Conservation (phyloP, 2,113 vertebrate genomes). For the Sciurus niger region DNA sequence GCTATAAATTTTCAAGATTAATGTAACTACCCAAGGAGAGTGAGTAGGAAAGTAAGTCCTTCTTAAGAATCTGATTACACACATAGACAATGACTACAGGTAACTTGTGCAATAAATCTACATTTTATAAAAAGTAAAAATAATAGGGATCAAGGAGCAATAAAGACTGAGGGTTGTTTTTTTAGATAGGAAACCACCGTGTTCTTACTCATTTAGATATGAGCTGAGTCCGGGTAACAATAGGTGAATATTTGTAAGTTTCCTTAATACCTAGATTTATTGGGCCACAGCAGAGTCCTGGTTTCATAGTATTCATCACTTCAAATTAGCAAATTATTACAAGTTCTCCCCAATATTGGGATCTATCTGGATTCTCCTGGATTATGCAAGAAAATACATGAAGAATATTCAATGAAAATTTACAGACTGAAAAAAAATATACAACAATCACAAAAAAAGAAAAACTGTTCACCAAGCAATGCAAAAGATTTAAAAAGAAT, state of each 20-base stretch:
- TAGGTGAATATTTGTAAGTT: not conserved
- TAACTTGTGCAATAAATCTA: not conserved
- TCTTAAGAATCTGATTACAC: not conserved
- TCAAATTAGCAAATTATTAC: not conserved
- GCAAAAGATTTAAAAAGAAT: not conserved
- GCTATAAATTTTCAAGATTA: constrained; percentile 35
- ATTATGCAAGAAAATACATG: constrained; percentile 24
- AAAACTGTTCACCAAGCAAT: not conserved
- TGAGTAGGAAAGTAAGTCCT: not conserved
- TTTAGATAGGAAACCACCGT: not conserved
- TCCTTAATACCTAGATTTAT: not conserved
- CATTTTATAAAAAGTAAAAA: constrained; percentile 36
- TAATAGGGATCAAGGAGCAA: not conserved
- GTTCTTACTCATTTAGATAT: not conserved
- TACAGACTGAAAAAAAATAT: not conserved
- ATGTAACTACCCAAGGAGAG: not conserved
- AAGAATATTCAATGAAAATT: not conserved
- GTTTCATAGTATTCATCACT: not conserved
- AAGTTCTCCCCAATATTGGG: not conserved
- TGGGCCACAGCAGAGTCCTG: not conserved
- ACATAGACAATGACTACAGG: not conserved
- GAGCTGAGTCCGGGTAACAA: not conserved
- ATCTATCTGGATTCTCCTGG: not conserved
- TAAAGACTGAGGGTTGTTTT: not conserved
- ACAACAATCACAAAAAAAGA: not conserved